phyloP scores from a whole-genome alignment of 2,888 invertebrate species.

The Zonitis immaculata region DNA sequence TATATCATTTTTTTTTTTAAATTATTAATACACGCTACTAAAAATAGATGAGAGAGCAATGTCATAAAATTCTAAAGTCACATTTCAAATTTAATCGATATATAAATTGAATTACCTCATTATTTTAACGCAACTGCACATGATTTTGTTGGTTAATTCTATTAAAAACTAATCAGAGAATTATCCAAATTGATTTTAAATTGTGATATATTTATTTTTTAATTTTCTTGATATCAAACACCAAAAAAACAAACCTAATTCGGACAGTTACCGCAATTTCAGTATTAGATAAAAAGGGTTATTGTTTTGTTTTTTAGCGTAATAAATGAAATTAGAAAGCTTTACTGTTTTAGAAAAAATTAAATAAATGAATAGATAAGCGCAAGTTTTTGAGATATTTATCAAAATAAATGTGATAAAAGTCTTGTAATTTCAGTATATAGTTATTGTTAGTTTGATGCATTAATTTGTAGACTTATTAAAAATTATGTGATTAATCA shows the following conservation, averaged over 20 bases:
- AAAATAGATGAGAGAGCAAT: too few species aligned
- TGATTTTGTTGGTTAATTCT: background rate
- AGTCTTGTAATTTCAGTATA: background rate
- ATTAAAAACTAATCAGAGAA: background rate
- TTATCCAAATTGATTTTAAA: background rate
- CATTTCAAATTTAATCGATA: too few species aligned
- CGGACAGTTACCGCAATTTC: background rate
- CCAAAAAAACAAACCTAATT: background rate
- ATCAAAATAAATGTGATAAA: background rate
- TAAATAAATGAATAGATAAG: too few species aligned
- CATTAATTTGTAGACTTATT: too few species aligned
- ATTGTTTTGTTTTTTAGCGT: background rate
- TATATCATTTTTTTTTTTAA: too few species aligned
- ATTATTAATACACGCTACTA: too few species aligned
- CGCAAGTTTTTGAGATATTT: background rate
- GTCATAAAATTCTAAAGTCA: too few species aligned
- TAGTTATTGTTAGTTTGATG: too few species aligned
- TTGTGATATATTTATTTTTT: background rate
- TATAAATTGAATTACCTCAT: background rate
- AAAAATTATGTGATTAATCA: too few species aligned
- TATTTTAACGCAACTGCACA: background rate
- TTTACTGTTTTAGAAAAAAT: background rate
- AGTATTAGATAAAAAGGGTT: background rate
- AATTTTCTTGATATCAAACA: background rate
- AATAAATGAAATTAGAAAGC: background rate